Evolutionary conservation across 2,888 invertebrate genomes (phyloP).

Genomic region (Pristionchus entomophagus): DNA sequence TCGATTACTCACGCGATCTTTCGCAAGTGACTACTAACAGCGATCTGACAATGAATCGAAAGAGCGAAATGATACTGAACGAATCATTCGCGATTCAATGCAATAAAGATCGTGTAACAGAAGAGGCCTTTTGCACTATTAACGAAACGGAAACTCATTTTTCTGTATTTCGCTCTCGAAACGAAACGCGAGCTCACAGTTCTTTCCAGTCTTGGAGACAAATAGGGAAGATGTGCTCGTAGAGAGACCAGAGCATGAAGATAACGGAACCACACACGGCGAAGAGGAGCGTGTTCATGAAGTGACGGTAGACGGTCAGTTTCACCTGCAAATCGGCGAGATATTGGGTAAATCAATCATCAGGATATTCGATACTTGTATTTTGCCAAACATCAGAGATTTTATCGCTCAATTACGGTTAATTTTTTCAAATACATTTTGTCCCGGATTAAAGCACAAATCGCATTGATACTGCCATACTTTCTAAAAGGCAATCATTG

Average conservation of each 20-base stretch:
- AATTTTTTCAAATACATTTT: not conserved
- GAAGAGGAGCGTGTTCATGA: slow-evolving; percentile 93
- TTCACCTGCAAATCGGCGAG: slow-evolving; percentile 81
- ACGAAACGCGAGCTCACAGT: slow-evolving; percentile 77
- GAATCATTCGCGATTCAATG: too few relatives aligned
- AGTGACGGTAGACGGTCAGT: slow-evolving; percentile 90
- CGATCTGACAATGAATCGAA: too few relatives aligned
- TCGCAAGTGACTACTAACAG: not conserved
- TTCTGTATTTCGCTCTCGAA: too few relatives aligned
- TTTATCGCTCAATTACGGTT: too few relatives aligned
- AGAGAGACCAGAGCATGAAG: slow-evolving; percentile 94
- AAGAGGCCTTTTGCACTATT: too few relatives aligned
- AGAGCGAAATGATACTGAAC: too few relatives aligned
- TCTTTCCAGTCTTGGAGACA: slow-evolving; percentile 93
- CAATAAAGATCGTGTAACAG: too few relatives aligned
- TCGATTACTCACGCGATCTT: not conserved
- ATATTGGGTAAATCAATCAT: too few relatives aligned
- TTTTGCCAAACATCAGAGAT: too few relatives aligned
- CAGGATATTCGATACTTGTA: too few relatives aligned
- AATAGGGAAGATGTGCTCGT: slow-evolving; percentile 83
- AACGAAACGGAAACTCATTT: too few relatives aligned
- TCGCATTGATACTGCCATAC: too few relatives aligned
- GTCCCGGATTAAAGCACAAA: not conserved
- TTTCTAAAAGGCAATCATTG: not conserved
- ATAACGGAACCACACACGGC: slow-evolving; percentile 89